Evolutionary conservation across 2,888 invertebrate species (phyloP), one percentile per base, ranked within the genome.

Genomic region (Anthophora plumipes): DNA sequence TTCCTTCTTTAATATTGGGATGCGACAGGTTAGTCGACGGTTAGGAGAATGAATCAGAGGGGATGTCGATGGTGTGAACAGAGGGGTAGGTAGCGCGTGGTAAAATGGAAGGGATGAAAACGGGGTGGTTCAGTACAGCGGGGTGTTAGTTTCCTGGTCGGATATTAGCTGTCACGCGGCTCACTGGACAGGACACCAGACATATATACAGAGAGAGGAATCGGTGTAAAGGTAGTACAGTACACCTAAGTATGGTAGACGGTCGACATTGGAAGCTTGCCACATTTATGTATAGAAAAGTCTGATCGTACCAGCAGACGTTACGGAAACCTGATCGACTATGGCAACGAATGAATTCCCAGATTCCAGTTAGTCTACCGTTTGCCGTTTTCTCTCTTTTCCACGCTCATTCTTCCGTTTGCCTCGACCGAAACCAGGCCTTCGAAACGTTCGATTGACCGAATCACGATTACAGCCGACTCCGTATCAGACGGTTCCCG

Each of bases 91-190:
- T 39, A 54, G 61, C 41, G 41, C 7, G n/a, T n/a, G 41, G 72
- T 7, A 11, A 12, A 14, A n/a, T n/a, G 74, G 74, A 76, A 80
- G 78, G 61, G 67, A 69, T 37, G 82, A 41, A n/a, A 83, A 84
- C 82, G 88, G 89, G 90, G 90, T 87, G 89, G 90, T 89, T 76
- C 61, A 80, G 72, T 73, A 63, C 54, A 77, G 84, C 68, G 67
- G 89, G 91, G 91, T 90, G 92, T 91, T 91, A 91, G 92, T 92
- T 93, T 93, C 92, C 93, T 90, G 91, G 90, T 88, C 92, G 93
- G 93, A 93, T 93, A 93, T 93, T 93, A 93, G 92, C 93, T 93
- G 93, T 93, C 93, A 92, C 90, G 91, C 91, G 91, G 90, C 92
- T 93, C 92, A 91, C 90, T 92, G 92, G 93, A 92, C 92, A 91